Conservation (phyloP, 2,113 vertebrate species). For the Setophaga coronata region DNA sequence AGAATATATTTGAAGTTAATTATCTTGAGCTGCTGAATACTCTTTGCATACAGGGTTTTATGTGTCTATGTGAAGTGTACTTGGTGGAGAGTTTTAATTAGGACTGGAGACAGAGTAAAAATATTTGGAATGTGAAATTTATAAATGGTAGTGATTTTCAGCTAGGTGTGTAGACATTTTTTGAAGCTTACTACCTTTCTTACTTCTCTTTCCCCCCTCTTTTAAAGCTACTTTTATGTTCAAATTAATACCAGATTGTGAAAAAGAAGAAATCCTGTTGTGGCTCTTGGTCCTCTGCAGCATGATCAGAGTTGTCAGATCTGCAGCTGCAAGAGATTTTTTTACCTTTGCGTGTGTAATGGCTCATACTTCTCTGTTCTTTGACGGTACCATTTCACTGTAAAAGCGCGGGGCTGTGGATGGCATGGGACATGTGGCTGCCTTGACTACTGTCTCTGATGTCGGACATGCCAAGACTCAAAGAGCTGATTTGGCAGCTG, state of each 20-base stretch:
- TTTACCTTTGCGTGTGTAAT: background rate
- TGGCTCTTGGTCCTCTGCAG: background rate
- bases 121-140: conserved; percentile 27
- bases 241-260: conserved; percentile 24
- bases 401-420: background rate
- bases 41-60: background rate
- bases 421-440: conserved; percentile 56
- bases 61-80: background rate
- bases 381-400: background rate
- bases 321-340: background rate
- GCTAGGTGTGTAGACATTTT: background rate
- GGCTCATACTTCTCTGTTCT: background rate
- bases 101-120: background rate
- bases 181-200: background rate
- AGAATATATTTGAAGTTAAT: conserved; percentile 47
- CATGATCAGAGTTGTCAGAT: background rate
- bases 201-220: background rate
- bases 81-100: conserved; percentile 43
- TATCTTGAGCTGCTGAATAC: conserved; percentile 6
- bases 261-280: background rate
- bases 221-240: conserved; percentile 31
- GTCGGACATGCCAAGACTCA: conserved; percentile 64
- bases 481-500: conserved; percentile 77
- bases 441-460: conserved; percentile 62
- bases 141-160: background rate